Evolutionary conservation across 30 jellyfish, hydroid and myxozoan genomes (phyloP).

Genomic region (Cassiopea xamachana): DNA sequence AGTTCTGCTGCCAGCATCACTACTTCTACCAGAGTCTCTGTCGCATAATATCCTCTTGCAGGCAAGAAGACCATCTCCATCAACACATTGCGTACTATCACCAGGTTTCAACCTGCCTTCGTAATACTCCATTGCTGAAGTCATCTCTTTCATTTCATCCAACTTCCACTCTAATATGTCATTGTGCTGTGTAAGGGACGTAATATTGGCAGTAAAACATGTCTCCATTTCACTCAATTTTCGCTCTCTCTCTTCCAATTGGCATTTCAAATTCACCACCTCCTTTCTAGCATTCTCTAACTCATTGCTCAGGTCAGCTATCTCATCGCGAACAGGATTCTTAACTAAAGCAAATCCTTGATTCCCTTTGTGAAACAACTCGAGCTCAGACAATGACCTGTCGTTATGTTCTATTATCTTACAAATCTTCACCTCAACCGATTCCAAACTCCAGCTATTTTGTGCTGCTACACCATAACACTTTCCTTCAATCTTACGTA

Average conservation of each 20-base stretch:
- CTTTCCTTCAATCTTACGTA: background rate
- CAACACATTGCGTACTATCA: background rate
- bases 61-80: background rate
- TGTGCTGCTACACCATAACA: background rate
- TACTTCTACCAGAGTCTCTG: background rate
- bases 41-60: background rate
- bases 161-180: constrained; percentile 32
- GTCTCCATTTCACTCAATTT: background rate
- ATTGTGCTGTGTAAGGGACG: constrained; percentile 21
- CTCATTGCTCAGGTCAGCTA: background rate
- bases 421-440: constrained; percentile 20
- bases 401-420: background rate
- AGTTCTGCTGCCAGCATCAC: background rate
- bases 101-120: constrained; percentile 11
- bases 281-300: constrained; percentile 6
- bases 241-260: constrained; percentile 11
- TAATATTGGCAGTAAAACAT: constrained; percentile 2
- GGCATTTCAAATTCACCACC: background rate
- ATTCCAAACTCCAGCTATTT: background rate
- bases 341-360: background rate
- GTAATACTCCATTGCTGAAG: background rate
- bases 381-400: background rate
- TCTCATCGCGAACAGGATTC: background rate
- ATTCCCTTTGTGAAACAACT: background rate
- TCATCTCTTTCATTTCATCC: constrained; percentile 2